Conservation (phyloP, 2,797 vertebrate genomes). For the Leucoraja ocellata region DNA sequence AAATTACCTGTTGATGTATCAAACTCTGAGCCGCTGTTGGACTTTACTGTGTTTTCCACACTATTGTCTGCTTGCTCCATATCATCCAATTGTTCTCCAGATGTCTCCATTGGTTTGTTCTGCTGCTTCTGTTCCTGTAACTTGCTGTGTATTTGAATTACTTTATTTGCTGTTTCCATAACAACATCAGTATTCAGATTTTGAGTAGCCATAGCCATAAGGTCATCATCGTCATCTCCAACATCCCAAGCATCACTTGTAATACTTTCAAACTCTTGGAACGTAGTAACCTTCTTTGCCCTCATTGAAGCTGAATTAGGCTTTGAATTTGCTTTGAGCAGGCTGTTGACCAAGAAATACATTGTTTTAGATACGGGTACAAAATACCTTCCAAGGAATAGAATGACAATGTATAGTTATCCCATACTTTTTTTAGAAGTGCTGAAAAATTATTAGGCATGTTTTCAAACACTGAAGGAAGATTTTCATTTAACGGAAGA, state of each 20-base stretch:
- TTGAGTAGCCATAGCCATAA: constrained; percentile 89
- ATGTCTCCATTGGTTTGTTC: constrained; percentile 44
- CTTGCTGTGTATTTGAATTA: constrained; percentile 90
- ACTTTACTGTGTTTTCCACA: constrained; percentile 83
- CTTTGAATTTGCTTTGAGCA: constrained; percentile 73
- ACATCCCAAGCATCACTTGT: constrained; percentile 97
- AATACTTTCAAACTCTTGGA: constrained; percentile 97
- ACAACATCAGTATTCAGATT: constrained; percentile 90
- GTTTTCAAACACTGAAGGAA: background rate
- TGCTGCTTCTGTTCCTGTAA: constrained; percentile 70
- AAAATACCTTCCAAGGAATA: background rate
- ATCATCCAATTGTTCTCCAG: constrained; percentile 39
- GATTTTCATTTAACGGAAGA: too few relatives aligned
- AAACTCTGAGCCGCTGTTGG: constrained; percentile 82
- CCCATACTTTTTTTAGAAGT: background rate
- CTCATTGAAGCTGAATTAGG: constrained; percentile 72
- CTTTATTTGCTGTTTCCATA: constrained; percentile 93
- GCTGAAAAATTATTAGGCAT: background rate
- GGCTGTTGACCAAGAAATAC: constrained; percentile 53
- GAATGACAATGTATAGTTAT: background rate
- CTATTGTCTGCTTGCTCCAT: constrained; percentile 40
- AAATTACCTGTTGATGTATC: constrained; percentile 67
- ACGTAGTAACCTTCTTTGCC: constrained; percentile 86
- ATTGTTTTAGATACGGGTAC: background rate
- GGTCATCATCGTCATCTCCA: constrained; percentile 78